Conservation (phyloP, 2,113 vertebrate species). For the Taurulus bubalis region DNA sequence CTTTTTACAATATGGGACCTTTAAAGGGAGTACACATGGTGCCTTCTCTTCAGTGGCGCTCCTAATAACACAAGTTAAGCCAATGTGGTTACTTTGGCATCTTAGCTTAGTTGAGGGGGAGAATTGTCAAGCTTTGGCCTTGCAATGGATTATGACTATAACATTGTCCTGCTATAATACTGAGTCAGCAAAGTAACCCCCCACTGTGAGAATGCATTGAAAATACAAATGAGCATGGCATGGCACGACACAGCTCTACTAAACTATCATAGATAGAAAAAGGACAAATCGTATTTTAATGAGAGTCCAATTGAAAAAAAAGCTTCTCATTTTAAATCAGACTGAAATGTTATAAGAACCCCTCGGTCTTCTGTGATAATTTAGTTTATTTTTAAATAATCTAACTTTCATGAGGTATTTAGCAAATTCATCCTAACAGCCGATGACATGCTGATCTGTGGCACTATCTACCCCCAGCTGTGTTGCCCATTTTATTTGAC, state of each 20-base stretch:
- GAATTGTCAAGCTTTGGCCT: conserved; percentile 48
- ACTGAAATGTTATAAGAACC: conserved; percentile 24
- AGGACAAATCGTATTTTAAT: conserved; percentile 52
- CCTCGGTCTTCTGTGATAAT: conserved; percentile 42
- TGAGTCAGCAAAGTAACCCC: conserved; percentile 68
- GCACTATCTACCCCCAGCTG: conserved; percentile 76
- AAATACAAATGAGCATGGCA: conserved; percentile 71
- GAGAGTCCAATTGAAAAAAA: conserved; percentile 20
- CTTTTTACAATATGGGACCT: background rate
- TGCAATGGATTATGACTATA: conserved; percentile 64
- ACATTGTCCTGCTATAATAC: conserved; percentile 53
- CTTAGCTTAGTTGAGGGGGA: conserved; percentile 24
- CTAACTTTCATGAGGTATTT: conserved; percentile 66
- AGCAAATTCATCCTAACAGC: conserved; percentile 60
- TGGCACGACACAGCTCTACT: conserved; percentile 27
- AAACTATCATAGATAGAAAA: conserved; percentile 44
- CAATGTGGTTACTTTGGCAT: conserved; percentile 33
- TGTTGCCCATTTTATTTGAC: conserved; percentile 76
- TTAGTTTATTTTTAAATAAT: conserved; percentile 58
- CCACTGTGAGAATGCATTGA: conserved; percentile 60
- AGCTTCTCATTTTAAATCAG: conserved; percentile 46
- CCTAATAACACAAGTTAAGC: conserved; percentile 27
- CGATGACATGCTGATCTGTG: conserved; percentile 72
- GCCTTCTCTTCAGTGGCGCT: conserved; percentile 14
- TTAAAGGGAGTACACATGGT: background rate